Base-by-base conservation (phyloP, 2,888 invertebrate species). In the Gymnocheta viridis region DNA sequence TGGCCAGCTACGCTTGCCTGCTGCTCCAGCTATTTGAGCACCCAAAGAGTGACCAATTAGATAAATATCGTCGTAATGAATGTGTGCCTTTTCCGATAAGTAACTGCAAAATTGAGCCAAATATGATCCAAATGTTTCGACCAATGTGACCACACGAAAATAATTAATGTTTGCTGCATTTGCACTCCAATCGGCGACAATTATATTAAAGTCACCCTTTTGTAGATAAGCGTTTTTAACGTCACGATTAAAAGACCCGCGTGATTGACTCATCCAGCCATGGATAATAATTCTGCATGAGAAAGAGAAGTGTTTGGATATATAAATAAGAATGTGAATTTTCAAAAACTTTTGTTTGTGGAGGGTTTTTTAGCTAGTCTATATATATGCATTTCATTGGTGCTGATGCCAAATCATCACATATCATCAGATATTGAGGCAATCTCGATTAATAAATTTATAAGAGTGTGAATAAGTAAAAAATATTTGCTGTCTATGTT, bases 41-140 rank as follows among this genome's bases (percentile, higher is more conserved):
- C 92, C 92, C 64, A 92, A 81, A 5, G 92, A 92, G 49, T 92
- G 92, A 0, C 92, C 92, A 56, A 92, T 87, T 0, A 92, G 41
- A 66, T 89, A 90, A 32, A 90, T 88, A 9, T 88, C 88, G 10
- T 87, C 86, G 9, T 86, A 88, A 2, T 86, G 74, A 0, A 90
- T 86, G 1, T 79, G 74, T 0, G 86, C 85, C 0, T 85, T 67
- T 0, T 82, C 73, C 0, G 88, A 67, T 41, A 92, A 64, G 19
- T 89, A 88, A 0, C 89, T 86, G 0, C 91, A 87, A 35, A 92
- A 90, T 56, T 85, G 54, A 0, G 88, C 89, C 9, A 92, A 56
- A 72, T 89, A 88, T 0, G 86, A 86, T 1, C 89, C 91, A 38
- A 90, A 88, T 4, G 82, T 87, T 60, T 89, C 88, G 17, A 91